These are phyloP conservation scores for Nematostella vectensis DNA, from an alignment of 92 coral and sea anemone species.

Conservation along the genomic window DNA sequence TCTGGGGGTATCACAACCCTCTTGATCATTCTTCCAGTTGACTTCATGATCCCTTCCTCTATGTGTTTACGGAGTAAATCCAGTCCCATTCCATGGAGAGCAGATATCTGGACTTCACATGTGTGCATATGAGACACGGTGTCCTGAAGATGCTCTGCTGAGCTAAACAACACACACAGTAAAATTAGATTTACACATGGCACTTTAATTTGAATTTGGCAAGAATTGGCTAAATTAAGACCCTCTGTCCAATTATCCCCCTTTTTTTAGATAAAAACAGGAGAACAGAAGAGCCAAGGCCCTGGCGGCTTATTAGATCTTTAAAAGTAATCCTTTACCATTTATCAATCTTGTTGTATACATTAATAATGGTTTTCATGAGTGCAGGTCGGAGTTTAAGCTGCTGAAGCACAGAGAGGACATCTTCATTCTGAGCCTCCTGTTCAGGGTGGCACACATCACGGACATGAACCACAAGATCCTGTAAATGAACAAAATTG, in stretches of 20 bases:
- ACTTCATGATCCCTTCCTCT: constrained; percentile 58
- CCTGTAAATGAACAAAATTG: too few species aligned
- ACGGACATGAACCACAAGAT: constrained; percentile 86
- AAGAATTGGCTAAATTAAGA: too few species aligned
- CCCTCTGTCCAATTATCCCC: too few species aligned
- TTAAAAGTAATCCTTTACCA: constrained; percentile 56
- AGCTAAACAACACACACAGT: not conserved
- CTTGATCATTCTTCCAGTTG: constrained; percentile 69
- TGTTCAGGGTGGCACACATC: constrained; percentile 88
- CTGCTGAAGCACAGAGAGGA: constrained; percentile 68
- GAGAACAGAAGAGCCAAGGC: too few species aligned
- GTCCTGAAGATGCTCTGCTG: constrained; percentile 13
- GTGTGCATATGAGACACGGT: not conserved
- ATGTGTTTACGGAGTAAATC: constrained; percentile 46
- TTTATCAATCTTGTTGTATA: constrained; percentile 71
- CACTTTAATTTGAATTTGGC: too few species aligned
- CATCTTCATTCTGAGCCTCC: constrained; percentile 82
- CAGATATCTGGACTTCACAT: constrained; percentile 33
- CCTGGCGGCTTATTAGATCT: too few species aligned
- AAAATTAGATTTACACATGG: too few species aligned
- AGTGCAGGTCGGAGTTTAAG: constrained; percentile 56
- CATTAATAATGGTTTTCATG: constrained; percentile 77
- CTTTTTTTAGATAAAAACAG: too few species aligned
- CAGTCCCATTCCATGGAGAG: constrained; percentile 69
- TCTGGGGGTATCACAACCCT: constrained; percentile 74